These are phyloP conservation scores for Sinohyriopsis cumingii DNA, from an alignment of 2,888 invertebrate species.

Conservation along the genomic window DNA sequence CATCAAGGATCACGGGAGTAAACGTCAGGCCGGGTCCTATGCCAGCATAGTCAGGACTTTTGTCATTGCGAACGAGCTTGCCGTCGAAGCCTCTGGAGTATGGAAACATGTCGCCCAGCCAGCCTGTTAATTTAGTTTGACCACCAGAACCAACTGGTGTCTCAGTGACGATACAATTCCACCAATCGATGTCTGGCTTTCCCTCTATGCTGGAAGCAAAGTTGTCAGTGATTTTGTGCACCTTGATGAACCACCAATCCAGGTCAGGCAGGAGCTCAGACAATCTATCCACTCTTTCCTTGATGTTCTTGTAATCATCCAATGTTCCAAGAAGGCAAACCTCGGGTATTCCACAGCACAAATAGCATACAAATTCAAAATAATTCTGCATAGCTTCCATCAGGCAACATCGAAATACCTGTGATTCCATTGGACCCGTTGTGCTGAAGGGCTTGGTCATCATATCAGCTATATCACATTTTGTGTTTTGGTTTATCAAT, in stretches of 20 bases:
- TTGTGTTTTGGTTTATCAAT: background rate
- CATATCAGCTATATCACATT: background rate
- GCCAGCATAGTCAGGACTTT: background rate
- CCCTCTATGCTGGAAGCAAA: background rate
- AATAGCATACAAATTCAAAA: background rate
- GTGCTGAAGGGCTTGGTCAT: background rate
- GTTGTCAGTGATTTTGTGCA: background rate
- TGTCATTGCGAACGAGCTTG: background rate
- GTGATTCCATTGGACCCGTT: background rate
- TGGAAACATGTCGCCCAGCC: background rate
- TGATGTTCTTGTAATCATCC: too few species aligned
- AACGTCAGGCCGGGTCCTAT: background rate
- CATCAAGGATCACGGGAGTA: background rate
- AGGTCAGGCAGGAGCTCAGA: background rate
- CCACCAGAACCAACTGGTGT: background rate
- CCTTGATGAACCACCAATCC: background rate
- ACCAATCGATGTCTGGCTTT: background rate
- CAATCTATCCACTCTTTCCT: too few species aligned
- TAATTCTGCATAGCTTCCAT: constrained; percentile 3
- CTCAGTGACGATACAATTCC: background rate
- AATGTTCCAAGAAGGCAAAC: background rate
- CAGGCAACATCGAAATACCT: background rate
- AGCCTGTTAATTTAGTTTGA: background rate
- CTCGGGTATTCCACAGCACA: background rate
- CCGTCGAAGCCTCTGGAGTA: background rate